Evolutionary conservation across 2,113 vertebrate species (phyloP).

Genomic region (Danionella cerebrum): DNA sequence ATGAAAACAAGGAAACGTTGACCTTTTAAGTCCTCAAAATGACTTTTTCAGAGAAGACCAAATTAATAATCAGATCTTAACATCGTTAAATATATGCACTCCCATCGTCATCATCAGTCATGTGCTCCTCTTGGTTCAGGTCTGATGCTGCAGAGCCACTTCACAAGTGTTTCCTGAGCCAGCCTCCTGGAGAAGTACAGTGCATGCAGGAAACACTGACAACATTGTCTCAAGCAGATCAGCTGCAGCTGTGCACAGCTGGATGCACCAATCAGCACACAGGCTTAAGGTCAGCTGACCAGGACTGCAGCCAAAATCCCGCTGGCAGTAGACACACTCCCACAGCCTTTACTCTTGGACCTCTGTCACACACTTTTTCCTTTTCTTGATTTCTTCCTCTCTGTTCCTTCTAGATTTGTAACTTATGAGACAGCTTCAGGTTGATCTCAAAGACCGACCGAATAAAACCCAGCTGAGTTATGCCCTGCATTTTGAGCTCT

Average conservation of each 20-base stretch:
- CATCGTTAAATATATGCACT: background rate
- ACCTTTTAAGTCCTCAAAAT: background rate
- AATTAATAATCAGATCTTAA: no score
- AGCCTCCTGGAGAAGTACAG: slow-evolving; percentile 44
- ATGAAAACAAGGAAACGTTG: no score
- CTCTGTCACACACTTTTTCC: slow-evolving; percentile 10
- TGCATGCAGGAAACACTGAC: slow-evolving; percentile 82
- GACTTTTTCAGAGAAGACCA: no score
- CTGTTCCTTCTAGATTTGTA: no score
- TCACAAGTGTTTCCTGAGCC: slow-evolving; percentile 6
- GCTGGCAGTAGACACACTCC: slow-evolving; percentile 33
- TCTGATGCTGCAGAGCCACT: slow-evolving; percentile 32
- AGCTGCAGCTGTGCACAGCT: slow-evolving; percentile 89
- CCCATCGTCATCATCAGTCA: no score
- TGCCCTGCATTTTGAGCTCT: background rate
- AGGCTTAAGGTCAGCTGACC: slow-evolving; percentile 87
- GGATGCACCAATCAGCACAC: slow-evolving; percentile 78
- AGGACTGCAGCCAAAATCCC: slow-evolving; percentile 35
- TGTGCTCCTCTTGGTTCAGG: background rate
- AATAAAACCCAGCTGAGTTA: background rate
- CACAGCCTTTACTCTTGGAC: slow-evolving; percentile 14
- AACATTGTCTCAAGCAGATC: slow-evolving; percentile 78
- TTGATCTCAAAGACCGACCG: background rate
- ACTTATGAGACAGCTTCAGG: background rate
- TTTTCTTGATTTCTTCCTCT: background rate